Evolutionary conservation across 2,797 vertebrate species (phyloP).

Genomic region (Microcaecilia unicolor): DNA sequence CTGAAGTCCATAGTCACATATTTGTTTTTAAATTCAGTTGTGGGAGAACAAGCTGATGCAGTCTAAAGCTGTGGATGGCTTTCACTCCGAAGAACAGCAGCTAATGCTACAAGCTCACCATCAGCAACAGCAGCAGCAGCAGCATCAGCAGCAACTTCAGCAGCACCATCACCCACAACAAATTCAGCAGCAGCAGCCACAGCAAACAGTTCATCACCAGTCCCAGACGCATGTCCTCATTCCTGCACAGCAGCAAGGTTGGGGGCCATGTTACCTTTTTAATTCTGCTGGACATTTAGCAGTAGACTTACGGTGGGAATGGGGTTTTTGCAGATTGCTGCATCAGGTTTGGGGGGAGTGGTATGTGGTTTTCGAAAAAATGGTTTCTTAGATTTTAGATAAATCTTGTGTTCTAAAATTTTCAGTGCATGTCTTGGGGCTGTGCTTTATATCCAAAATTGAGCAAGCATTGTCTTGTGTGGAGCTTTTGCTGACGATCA

Average conservation of each 20-base stretch:
- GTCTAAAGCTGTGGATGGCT: conserved; percentile 95
- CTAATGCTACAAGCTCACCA: conserved; percentile 71
- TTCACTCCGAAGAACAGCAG: conserved; percentile 91
- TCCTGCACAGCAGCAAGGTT: conserved; percentile 81
- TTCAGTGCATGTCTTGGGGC: no score
- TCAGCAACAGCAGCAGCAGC: conserved; percentile 59
- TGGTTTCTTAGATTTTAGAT: no score
- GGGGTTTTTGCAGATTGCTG: no score
- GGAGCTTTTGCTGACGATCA: no score
- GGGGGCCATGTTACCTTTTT: no score
- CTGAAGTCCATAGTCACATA: neutral
- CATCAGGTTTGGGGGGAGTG: no score
- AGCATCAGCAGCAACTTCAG: conserved; percentile 61
- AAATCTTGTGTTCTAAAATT: no score
- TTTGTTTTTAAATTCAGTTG: conserved; percentile 56
- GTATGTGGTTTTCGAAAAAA: no score
- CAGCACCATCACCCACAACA: conserved; percentile 71
- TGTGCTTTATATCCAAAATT: no score
- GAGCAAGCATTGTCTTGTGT: no score
- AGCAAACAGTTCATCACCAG: conserved; percentile 61
- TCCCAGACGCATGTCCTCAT: conserved; percentile 77
- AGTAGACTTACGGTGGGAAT: no score
- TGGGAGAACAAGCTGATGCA: conserved; percentile 97
- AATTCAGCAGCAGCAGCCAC: conserved; percentile 61
- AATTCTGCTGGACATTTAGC: no score